Evolutionary conservation across 2,797 vertebrate genomes (phyloP).

Genomic region (Anguilla megastoma): DNA sequence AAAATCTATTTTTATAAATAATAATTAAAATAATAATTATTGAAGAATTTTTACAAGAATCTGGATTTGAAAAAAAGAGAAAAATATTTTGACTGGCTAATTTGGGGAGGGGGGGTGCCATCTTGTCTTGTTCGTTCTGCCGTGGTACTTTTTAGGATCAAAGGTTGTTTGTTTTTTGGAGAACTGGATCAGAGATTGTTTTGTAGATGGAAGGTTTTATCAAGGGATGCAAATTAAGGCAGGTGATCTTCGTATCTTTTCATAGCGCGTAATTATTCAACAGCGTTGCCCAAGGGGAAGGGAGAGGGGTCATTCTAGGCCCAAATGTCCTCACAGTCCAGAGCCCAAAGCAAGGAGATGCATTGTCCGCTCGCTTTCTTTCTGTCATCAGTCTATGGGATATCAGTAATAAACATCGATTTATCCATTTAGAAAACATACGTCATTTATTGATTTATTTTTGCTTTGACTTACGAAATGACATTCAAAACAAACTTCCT

Average conservation of each 20-base stretch:
- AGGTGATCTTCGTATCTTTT: constrained; percentile 99
- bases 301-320: constrained; percentile 92
- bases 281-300: constrained; percentile 92
- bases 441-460: constrained; percentile 80
- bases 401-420: constrained; percentile 87
- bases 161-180: constrained; percentile 94
- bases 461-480: constrained; percentile 76
- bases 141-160: constrained; percentile 99
- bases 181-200: constrained; percentile 96
- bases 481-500: constrained; percentile 92
- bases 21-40: constrained; percentile 85
- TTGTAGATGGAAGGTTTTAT: constrained; percentile 96
- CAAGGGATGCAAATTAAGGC: constrained; percentile 85
- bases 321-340: constrained; percentile 96
- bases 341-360: constrained; percentile 99
- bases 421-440: constrained; percentile 78
- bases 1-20: constrained; percentile 99
- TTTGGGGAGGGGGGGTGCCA: constrained; percentile 89
- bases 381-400: constrained; percentile 94
- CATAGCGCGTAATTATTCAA: constrained; percentile 98
- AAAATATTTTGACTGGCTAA: constrained; percentile 99
- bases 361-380: constrained; percentile 94
- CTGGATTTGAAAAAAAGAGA: constrained; percentile 99
- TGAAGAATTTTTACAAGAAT: constrained; percentile 99
- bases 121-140: constrained; percentile 99